Base-by-base conservation (phyloP, 2,888 invertebrate genomes). In the Trissoscelio sp. region DNA sequence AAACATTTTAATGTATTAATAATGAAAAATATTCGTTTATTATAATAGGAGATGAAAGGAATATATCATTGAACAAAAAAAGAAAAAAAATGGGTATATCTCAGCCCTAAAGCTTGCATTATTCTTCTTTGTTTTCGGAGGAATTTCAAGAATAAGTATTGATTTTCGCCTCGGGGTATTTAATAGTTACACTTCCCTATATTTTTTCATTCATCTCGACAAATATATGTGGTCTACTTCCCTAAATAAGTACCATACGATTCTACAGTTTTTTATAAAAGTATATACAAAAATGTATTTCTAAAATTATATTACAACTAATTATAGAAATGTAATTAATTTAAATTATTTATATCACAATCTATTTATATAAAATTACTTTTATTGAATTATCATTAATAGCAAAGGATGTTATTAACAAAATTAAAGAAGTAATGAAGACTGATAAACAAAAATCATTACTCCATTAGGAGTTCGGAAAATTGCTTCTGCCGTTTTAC, bases 101-200 rank as follows among this genome's bases (percentile, higher is more conserved):
- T 60, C 51, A 72, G 55, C 20, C 18, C 18, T 46, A 18, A 62
- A 22, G 16, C 42, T 20, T 42, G 22, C 44, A 72, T 62, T 72
- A 14, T 53, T 72, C n/a, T 34, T 14, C 55, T 62, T 73, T 46
- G 53, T 64, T 64, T 73, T 69, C 44, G 44, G 62, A 39, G 16
- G 9, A 53, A 42, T 72, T 60, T 62, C 24, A 72, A 72, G 72
- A 62, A 60, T 62, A 64, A 24, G 22, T 64, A 73, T 73, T 55
- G 73, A 73, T 73, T 73, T 73, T 64, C 24, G 22, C 73, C 55
- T 22, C 34, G 31, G 18, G 64, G 55, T 55, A 55, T 73, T 73
- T 53, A 73, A 9, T 6, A 44, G 64, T 60, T 37, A 72, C 44
- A 53, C 20, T 60, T 28, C 42, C 62, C 60, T 72, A 73, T 53